Base-by-base conservation (phyloP, 2,888 invertebrate genomes). In the Allophyes oxyacanthae region DNA sequence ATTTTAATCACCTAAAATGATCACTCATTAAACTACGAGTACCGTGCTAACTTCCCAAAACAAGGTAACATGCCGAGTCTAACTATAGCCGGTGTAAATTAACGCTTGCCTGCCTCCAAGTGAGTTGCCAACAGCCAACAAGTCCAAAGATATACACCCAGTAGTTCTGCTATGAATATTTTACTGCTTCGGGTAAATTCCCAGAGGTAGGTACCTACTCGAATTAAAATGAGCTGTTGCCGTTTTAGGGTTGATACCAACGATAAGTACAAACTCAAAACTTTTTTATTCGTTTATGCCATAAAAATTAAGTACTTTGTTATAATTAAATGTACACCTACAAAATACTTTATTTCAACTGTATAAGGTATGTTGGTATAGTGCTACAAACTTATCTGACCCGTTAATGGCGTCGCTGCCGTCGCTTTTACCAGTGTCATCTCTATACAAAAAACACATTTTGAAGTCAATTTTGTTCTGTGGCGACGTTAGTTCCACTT, bases 101-200 rank as follows among this genome's bases (percentile, higher is more conserved):
- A 72, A 56, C 60, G 60, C 55, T 44, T 42, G 42, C 52, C 48
- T 56, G 60, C 38, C 37, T 51, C 38, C 20, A 28, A 58, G 57
- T 44, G 67, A 42, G 43, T 42, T 48, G 41, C 71, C 34, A 43
- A 28, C 62, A 64, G 51, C 37, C 51, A 64, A 65, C 66, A 50
- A 65, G 44, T 65, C 50, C 50, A 56, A 75, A 75, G 69, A 64
- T 72, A 68, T 51, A 64, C 51, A 52, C 32, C 36, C 33, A 51
- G 59, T 40, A 51, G 56, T 59, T 48, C 54, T 44, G 52, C 46
- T 41, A 76, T 73, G 72, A 76, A 76, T 73, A 73, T 62, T 76
- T 73, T 65, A 73, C 41, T 38, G 3, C 37, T 37, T 25, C 44
- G 45, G 48, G 64, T 38, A 43, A 69, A 64, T 56, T 70, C 66